Evolutionary conservation across 2,797 vertebrate species (phyloP).

Genomic region (Neopelma chrysocephalum): DNA sequence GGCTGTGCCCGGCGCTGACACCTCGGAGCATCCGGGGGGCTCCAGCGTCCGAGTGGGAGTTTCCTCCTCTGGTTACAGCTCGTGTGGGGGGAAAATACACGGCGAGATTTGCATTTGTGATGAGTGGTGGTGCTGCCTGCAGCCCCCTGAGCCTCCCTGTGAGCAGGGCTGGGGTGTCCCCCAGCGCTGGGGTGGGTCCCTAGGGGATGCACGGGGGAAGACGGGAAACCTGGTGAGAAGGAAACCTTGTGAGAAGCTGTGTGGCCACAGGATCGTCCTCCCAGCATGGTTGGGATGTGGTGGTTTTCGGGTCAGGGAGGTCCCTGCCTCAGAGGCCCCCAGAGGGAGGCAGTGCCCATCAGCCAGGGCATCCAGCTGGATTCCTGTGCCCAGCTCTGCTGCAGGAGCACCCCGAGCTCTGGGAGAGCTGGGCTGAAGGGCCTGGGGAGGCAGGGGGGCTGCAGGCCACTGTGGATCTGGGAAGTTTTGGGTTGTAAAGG

Average conservation of each 20-base stretch:
- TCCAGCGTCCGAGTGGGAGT: background rate
- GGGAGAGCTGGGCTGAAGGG: background rate
- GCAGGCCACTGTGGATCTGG: background rate
- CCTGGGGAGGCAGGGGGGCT: background rate
- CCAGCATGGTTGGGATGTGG: accelerated
- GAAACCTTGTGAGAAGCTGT: accelerated
- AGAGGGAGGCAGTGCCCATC: background rate
- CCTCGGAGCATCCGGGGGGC: background rate
- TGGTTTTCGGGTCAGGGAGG: background rate
- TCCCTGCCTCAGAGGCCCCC: background rate
- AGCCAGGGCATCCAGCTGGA: background rate
- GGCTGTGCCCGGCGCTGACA: background rate
- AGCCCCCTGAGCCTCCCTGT: background rate
- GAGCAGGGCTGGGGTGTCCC: background rate
- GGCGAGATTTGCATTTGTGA: background rate
- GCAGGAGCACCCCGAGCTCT: accelerated
- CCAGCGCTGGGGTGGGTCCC: background rate
- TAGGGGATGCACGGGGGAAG: background rate
- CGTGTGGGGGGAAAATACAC: background rate
- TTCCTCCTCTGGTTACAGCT: background rate
- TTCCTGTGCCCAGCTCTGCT: background rate
- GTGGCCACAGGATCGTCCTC: accelerated
- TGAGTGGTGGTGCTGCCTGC: accelerated
- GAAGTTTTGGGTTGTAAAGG: background rate
- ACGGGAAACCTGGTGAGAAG: background rate